Conservation (phyloP, 2,797 vertebrate genomes). For the Scleropages formosus region DNA sequence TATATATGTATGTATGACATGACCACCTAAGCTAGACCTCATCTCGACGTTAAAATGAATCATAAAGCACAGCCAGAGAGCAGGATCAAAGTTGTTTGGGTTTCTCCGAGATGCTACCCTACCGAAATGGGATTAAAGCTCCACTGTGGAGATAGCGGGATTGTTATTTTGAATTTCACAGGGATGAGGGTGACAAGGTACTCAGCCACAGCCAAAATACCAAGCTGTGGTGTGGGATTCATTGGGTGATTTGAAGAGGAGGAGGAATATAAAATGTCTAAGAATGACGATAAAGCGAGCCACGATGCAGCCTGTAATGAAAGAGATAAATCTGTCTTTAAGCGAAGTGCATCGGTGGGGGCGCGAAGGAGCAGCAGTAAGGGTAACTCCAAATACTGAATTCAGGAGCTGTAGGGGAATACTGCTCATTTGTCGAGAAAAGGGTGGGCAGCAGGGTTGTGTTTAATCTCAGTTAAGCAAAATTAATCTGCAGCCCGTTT, state of each 20-base stretch:
- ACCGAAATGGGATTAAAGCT: constrained; percentile 24
- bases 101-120: neutral
- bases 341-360: neutral
- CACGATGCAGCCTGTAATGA: constrained; percentile 13
- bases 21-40: too few relatives aligned
- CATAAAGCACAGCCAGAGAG: neutral
- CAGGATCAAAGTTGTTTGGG: neutral
- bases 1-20: too few relatives aligned
- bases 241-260: constrained; percentile 13
- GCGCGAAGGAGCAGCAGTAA: too few relatives aligned
- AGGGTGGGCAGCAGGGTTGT: neutral
- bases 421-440: neutral
- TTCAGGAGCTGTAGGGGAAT: neutral
- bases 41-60: too few relatives aligned
- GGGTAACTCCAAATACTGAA: neutral
- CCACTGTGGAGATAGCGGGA: constrained; percentile 6
- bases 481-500: too few relatives aligned
- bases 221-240: constrained; percentile 13
- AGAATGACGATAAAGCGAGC: constrained; percentile 18
- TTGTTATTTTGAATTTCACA: constrained; percentile 22
- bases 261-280: neutral
- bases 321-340: constrained; percentile 21
- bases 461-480: too few relatives aligned
- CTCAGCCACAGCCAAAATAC: constrained; percentile 11
- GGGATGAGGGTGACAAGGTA: neutral